Evolutionary conservation across 1,140 invertebrate species (phyloP).

Genomic region (Drosophila bocki): DNA sequence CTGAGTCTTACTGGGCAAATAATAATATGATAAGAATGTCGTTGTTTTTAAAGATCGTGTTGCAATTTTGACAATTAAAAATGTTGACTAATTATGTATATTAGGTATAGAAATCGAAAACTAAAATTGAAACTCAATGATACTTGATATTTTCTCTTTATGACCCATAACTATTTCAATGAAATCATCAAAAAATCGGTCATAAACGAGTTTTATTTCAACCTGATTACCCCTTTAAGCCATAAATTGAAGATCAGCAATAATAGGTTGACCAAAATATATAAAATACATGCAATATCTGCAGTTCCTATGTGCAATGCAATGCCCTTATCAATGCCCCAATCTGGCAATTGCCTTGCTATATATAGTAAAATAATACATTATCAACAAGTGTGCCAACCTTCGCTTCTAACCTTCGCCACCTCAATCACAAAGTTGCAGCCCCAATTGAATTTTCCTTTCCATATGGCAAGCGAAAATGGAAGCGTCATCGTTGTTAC

Average conservation of each 20-base stretch:
- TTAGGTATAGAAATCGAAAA: too few species aligned
- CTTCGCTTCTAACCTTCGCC: conserved; percentile 31
- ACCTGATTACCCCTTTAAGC: not conserved
- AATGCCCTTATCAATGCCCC: conserved; percentile 24
- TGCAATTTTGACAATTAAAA: not conserved
- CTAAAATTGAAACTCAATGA: not conserved
- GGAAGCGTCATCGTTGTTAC: not conserved
- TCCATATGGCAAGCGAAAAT: conserved; percentile 14
- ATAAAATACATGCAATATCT: not conserved
- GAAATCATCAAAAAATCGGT: conserved; percentile 16
- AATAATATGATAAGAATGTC: not conserved
- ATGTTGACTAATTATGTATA: too few species aligned
- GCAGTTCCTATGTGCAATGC: conserved; percentile 9
- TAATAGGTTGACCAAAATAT: not conserved
- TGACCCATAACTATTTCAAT: conserved; percentile 1
- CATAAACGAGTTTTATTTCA: conserved; percentile 3
- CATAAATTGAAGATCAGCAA: conserved; percentile 14
- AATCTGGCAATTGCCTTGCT: not conserved
- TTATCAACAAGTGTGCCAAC: conserved; percentile 31
- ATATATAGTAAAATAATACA: conserved; percentile 5
- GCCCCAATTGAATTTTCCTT: conserved; percentile 28
- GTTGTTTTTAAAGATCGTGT: not conserved
- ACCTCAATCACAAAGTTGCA: conserved; percentile 11
- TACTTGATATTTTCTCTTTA: not conserved
- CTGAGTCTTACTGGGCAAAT: not conserved